A percentile compares a stretch with the other conserved stretches of the same genome.
Evolutionary conservation across 2,888 invertebrate genomes (phyloP).

Genomic region (Nomada fucata): DNA sequence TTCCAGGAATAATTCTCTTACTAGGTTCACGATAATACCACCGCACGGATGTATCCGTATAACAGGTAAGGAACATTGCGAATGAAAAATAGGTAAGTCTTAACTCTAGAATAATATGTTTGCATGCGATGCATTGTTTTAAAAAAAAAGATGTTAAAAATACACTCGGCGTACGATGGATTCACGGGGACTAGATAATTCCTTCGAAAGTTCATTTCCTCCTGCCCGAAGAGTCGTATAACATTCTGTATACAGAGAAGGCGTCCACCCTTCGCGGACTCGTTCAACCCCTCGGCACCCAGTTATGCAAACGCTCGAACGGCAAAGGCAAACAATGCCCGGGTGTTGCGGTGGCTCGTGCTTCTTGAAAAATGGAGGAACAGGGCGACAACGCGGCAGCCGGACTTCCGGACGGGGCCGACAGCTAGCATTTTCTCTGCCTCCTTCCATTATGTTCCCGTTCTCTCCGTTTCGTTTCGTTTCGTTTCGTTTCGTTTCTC

Average conservation of each 20-base stretch:
- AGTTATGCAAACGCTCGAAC: conserved; percentile 59
- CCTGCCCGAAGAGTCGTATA: not conserved
- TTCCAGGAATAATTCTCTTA: too few relatives aligned
- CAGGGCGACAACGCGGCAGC: conserved; percentile 73
- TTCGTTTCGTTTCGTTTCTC: conserved; percentile 18
- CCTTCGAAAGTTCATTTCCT: too few relatives aligned
- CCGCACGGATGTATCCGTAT: too few relatives aligned
- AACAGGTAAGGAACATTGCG: too few relatives aligned
- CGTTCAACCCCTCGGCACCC: conserved; percentile 32
- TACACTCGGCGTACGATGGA: too few relatives aligned
- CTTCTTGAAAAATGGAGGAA: conserved; percentile 83
- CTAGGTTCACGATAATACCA: too few relatives aligned
- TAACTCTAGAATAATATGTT: too few relatives aligned
- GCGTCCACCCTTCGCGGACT: conserved; percentile 37
- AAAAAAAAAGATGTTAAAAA: too few relatives aligned
- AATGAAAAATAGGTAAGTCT: too few relatives aligned
- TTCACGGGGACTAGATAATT: too few relatives aligned
- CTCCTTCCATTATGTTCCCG: conserved; percentile 42
- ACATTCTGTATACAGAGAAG: not conserved
- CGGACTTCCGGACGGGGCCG: conserved; percentile 81
- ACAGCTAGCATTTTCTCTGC: conserved; percentile 55
- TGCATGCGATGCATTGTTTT: too few relatives aligned
- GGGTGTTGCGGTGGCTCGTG: conserved; percentile 79
- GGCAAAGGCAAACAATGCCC: conserved; percentile 79
- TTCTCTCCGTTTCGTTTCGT: conserved; percentile 32